Conservation (phyloP, 2,888 invertebrate genomes). For the Drosophila algonquin region DNA sequence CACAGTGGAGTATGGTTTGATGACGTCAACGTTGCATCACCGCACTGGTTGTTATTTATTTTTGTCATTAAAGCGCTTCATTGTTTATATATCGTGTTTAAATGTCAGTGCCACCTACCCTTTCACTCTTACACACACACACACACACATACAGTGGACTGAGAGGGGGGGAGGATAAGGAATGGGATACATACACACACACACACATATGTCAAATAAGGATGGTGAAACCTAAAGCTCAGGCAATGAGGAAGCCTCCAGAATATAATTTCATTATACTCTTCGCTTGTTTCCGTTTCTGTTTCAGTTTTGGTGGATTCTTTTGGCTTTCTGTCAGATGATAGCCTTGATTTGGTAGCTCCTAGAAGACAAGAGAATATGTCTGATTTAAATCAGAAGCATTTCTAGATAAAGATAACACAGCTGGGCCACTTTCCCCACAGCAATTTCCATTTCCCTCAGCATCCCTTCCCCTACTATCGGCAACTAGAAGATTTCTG, state of each 20-base stretch:
- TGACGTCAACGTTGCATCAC: conserved; percentile 42
- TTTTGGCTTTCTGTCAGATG: no score
- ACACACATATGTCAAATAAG: background rate
- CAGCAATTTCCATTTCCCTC: no score
- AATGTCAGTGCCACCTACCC: conserved; percentile 50
- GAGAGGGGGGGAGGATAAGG: background rate
- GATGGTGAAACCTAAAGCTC: background rate
- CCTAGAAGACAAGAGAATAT: conserved; percentile 50
- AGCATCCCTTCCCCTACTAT: no score
- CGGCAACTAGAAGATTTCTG: no score
- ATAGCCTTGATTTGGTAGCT: background rate
- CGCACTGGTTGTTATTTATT: conserved; percentile 71
- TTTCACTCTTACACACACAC: background rate
- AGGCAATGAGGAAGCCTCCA: background rate
- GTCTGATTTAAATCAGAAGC: background rate
- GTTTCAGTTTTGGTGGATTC: background rate
- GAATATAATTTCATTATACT: conserved; percentile 40
- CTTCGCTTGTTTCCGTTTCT: background rate
- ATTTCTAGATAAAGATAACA: no score
- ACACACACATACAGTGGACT: background rate
- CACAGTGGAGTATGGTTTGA: conserved; percentile 17
- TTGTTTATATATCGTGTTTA: conserved; percentile 61
- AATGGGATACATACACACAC: conserved; percentile 6
- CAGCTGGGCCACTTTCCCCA: no score
- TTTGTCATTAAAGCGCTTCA: conserved; percentile 63